phyloP scores from a whole-genome alignment of 2,888 invertebrate species.

The Hesperia comma region DNA sequence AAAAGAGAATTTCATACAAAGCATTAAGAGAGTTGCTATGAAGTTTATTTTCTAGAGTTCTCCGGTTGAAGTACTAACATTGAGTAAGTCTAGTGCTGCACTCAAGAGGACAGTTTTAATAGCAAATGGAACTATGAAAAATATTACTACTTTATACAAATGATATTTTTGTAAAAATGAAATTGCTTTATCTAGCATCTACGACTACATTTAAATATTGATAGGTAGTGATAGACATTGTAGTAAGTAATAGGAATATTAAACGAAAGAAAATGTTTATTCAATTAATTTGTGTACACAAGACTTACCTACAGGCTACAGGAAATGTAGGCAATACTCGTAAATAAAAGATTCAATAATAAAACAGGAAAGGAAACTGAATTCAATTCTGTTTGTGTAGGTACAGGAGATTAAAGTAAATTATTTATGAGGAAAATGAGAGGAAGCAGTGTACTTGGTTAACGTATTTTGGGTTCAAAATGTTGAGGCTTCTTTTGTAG shows the following conservation, averaged over 20 bases:
- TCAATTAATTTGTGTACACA: constrained; percentile 20
- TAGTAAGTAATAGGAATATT: constrained; percentile 10
- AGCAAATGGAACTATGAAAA: constrained; percentile 30
- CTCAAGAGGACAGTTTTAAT: constrained; percentile 26
- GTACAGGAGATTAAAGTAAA: constrained; percentile 15
- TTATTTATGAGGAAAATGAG: constrained; percentile 23
- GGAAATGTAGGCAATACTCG: constrained; percentile 6
- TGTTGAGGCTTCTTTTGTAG: background rate
- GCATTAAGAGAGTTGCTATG: constrained; percentile 11
- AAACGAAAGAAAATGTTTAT: constrained; percentile 25
- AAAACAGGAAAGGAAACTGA: constrained; percentile 9
- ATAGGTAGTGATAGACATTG: background rate
- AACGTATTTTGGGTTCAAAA: background rate
- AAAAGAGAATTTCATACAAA: constrained; percentile 32
- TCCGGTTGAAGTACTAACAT: constrained; percentile 21
- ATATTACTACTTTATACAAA: background rate
- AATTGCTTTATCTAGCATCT: background rate
- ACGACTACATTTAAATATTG: background rate
- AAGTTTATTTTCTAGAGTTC: constrained; percentile 15
- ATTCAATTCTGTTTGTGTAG: background rate
- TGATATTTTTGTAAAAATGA: constrained; percentile 8
- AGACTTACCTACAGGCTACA: constrained; percentile 5
- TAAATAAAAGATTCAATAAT: constrained; percentile 26
- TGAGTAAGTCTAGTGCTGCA: constrained; percentile 14
- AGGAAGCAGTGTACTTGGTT: background rate